A percentile compares a stretch with the other conserved stretches of the same genome.
Conservation (phyloP, 2,113 vertebrate genomes). For the Elachura formosa region DNA sequence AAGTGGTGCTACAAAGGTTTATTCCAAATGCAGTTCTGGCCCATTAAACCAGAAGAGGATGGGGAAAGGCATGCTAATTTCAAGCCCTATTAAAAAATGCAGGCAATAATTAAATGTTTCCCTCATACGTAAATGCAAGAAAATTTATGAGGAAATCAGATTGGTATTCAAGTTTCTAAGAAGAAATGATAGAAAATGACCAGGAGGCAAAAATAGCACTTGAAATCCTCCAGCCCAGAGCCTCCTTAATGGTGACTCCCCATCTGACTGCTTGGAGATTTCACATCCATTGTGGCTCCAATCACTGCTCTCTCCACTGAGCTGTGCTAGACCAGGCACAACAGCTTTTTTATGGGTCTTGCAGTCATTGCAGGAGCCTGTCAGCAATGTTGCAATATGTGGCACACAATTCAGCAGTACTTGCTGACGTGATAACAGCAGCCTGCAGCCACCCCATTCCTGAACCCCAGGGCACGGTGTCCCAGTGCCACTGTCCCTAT, state of each 20-base stretch:
- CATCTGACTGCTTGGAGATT: not conserved
- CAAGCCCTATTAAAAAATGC: not conserved
- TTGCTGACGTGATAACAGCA: not conserved
- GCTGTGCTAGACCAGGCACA: not conserved
- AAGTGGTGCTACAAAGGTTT: conserved; percentile 5
- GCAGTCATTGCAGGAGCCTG: not conserved
- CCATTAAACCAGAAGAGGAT: not conserved
- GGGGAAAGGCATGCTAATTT: not conserved
- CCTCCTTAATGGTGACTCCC: not conserved
- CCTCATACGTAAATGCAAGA: not conserved
- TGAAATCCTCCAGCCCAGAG: not conserved
- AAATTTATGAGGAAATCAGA: not conserved
- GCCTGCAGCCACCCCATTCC: not conserved
- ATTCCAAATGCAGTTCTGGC: not conserved
- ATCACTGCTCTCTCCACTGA: not conserved
- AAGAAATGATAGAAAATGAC: not conserved
- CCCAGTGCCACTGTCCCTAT: not conserved
- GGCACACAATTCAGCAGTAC: not conserved
- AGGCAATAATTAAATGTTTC: not conserved
- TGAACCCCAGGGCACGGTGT: not conserved
- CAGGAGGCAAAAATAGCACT: not conserved
- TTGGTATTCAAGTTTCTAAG: not conserved
- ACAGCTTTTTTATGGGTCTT: not conserved
- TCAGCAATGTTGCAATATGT: not conserved
- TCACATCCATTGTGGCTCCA: not conserved